Evolutionary conservation across 2,113 vertebrate genomes (phyloP).

Genomic region (Oncorhynchus clarkii): DNA sequence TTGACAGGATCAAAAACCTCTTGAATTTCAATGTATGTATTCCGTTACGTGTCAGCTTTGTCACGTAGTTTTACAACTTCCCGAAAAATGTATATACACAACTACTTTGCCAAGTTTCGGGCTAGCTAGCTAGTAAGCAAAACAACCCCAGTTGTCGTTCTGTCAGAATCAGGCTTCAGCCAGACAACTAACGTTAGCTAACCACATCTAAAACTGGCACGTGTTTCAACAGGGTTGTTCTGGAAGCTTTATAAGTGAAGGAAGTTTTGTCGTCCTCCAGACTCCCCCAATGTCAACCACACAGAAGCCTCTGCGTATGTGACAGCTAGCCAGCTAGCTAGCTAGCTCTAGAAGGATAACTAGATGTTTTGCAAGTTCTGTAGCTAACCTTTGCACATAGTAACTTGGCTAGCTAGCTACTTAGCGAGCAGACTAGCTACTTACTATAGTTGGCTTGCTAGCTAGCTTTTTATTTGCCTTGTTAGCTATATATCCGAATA

Average conservation of each 20-base stretch:
- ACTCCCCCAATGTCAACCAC: constrained; percentile 51
- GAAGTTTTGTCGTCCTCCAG: constrained; percentile 43
- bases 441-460: too few species aligned
- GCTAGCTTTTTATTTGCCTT: too few species aligned
- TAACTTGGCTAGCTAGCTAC: neutral
- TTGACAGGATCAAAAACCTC: neutral
- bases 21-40: constrained; percentile 42
- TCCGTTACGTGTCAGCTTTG: rapidly evolving
- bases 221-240: neutral
- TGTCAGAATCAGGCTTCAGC: constrained; percentile 22
- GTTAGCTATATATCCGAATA: too few species aligned
- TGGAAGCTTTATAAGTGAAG: neutral
- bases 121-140: constrained; percentile 3
- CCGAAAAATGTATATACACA: neutral
- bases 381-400: neutral
- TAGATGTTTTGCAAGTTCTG: neutral
- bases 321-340: neutral
- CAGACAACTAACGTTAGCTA: neutral
- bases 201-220: neutral
- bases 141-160: neutral
- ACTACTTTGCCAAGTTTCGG: neutral
- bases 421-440: too few species aligned
- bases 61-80: rapidly evolving
- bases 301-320: neutral
- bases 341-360: neutral